Evolutionary conservation across 2,113 vertebrate species (phyloP).

Genomic region (Oenanthe oenanthe): DNA sequence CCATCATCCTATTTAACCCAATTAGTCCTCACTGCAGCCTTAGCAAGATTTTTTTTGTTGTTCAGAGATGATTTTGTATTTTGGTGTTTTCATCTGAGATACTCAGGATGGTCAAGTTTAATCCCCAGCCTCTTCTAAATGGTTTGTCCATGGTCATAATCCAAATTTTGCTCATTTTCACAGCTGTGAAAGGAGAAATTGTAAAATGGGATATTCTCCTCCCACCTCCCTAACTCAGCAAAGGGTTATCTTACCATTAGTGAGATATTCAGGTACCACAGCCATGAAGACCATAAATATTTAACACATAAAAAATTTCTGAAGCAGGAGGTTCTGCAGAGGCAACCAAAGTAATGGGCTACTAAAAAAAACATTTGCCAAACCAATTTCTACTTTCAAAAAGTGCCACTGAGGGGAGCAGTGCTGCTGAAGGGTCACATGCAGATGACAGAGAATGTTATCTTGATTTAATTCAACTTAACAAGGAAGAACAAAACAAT

Average conservation of each 20-base stretch:
- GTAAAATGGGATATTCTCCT: neutral
- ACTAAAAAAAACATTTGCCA: neutral
- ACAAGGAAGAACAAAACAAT: neutral
- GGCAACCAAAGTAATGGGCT: neutral
- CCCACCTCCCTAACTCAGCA: neutral
- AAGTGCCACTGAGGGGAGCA: neutral
- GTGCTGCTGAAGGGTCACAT: neutral
- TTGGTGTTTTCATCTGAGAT: neutral
- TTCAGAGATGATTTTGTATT: neutral
- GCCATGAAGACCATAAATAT: neutral
- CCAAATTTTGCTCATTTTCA: neutral
- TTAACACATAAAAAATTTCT: rapidly evolving
- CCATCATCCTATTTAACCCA: neutral
- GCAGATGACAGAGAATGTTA: neutral
- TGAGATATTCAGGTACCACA: neutral
- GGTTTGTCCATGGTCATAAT: neutral
- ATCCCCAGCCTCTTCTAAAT: neutral
- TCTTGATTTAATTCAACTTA: neutral
- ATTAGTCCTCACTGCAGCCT: neutral
- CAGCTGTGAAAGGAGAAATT: neutral
- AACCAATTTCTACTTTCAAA: neutral
- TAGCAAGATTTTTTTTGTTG: neutral
- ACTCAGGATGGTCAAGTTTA: neutral
- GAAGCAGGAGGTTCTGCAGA: neutral
- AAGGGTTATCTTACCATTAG: rapidly evolving